phyloP scores from a whole-genome alignment of 2,888 invertebrate genomes.

The Tubulanus polymorphus region DNA sequence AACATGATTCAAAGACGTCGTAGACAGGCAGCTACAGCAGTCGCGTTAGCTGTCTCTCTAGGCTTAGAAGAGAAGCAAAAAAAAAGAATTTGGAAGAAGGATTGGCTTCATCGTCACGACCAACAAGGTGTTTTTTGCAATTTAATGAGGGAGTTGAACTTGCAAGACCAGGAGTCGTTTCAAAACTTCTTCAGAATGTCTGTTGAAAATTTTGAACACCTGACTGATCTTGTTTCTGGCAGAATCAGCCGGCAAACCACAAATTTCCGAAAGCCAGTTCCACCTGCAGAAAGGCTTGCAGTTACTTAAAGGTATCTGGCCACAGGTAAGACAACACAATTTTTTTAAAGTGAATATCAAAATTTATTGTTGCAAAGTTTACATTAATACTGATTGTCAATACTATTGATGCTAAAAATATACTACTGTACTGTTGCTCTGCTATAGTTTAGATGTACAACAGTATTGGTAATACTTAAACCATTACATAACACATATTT shows the following conservation, averaged over 20 bases:
- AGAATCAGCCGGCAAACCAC: slow-evolving; percentile 6
- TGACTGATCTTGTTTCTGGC: slow-evolving; percentile 7
- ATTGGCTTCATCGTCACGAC: not conserved
- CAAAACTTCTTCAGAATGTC: slow-evolving; percentile 14
- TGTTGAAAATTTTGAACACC: slow-evolving; percentile 3
- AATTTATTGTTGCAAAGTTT: too few species aligned
- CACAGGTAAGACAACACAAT: not conserved
- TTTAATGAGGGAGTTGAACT: not conserved
- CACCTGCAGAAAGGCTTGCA: slow-evolving; percentile 15
- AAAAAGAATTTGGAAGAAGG: not conserved
- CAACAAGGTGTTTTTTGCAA: not conserved
- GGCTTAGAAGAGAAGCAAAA: not conserved
- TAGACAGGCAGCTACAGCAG: not conserved
- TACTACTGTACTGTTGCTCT: too few species aligned
- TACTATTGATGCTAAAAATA: too few species aligned
- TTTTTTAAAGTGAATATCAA: not conserved
- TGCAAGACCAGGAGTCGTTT: not conserved
- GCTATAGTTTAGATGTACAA: too few species aligned
- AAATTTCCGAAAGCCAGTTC: slow-evolving; percentile 10
- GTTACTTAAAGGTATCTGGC: slow-evolving; percentile 7
- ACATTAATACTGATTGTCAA: too few species aligned
- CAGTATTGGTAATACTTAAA: too few species aligned
- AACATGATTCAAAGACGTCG: not conserved
- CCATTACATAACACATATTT: too few species aligned
- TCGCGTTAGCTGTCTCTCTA: not conserved